Evolutionary conservation across 2,888 invertebrate species (phyloP), one percentile per base, ranked within the genome.

Genomic region (Chouioia cunea): DNA sequence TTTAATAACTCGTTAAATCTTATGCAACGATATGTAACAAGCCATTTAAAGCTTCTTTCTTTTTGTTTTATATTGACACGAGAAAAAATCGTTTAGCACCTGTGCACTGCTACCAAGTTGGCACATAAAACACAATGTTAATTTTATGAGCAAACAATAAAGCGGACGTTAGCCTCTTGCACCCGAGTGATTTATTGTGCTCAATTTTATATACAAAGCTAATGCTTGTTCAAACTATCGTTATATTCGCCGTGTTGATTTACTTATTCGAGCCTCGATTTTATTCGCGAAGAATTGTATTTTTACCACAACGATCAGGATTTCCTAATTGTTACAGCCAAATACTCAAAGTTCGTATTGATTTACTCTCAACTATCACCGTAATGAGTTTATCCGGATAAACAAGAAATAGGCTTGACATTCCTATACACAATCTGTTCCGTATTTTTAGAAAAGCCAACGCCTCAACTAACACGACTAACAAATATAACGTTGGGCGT

Each of bases 1-100:
- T 69, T 71, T 70, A 73, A 67, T 67, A 73, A 67, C 64, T 64
- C 71, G 53, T 68, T 72, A 72, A 65, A n/a, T 57, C 71, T 64
- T 71, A 58, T 27, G 53, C 71, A 62, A 68, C 71, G 56, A 62
- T 69, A 36, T 60, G 43, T 65, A 27, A 65, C 58, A 65, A 65
- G 65, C 43, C 65, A 57, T 68, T 60, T 68, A 68, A 59, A 6
- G 8, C 15, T 48, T 52, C 16, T 53, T 18, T 18, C 18, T 50
- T 60, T 65, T 59, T 22, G 10, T 6, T 10, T 36, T 36, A n/a
- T 36, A 36, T 36, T 36, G 12, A 36, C 36, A 27, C 20, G 16
- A 6, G 8, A 16, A 58, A 20, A 71, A 66, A 64, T 56, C 36
- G 56, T 46, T 67, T 23, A 50, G 50, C 36, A 59, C 59, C 64